A percentile compares a stretch with the other conserved stretches of the same genome.
These are phyloP conservation scores for Eunapius fragilis DNA, from an alignment of 37 sponge, comb jelly and placozoan genomes.

Conservation along the genomic window DNA sequence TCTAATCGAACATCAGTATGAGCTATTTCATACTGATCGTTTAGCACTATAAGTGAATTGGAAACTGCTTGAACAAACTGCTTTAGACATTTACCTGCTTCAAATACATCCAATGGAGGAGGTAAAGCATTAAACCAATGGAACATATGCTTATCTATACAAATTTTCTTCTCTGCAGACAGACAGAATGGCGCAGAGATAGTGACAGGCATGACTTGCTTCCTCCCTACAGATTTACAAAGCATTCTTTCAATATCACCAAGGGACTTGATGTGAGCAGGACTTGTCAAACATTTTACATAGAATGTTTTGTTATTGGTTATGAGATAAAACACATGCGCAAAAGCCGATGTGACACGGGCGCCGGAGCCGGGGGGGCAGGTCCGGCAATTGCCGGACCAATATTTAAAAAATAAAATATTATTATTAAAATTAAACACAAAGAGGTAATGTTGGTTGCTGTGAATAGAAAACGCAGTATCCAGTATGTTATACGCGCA, in stretches of 20 bases:
- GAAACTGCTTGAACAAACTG: not conserved
- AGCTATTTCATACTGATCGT: not conserved
- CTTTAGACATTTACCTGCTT: not conserved
- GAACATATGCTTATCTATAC: not conserved
- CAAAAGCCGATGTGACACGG: not conserved
- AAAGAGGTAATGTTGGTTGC: too few species aligned
- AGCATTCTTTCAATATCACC: not conserved
- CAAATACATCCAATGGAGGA: not conserved
- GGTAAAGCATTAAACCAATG: not conserved
- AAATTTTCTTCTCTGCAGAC: not conserved
- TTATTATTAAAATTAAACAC: too few species aligned
- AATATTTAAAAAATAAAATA: too few species aligned
- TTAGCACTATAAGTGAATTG: not conserved
- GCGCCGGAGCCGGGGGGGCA: too few species aligned
- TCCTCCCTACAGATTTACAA: too few species aligned
- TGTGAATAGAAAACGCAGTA: too few species aligned
- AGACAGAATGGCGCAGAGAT: not conserved
- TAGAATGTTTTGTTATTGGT: not conserved
- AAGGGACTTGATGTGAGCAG: not conserved
- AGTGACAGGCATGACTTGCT: not conserved
- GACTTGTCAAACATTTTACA: not conserved
- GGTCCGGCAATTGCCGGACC: too few species aligned
- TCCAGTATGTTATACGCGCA: too few species aligned
- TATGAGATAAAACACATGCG: not conserved
- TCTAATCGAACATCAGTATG: slow-evolving; percentile 1